phyloP scores from a whole-genome alignment of 2,797 vertebrate species.

The Chrosomus eos region DNA sequence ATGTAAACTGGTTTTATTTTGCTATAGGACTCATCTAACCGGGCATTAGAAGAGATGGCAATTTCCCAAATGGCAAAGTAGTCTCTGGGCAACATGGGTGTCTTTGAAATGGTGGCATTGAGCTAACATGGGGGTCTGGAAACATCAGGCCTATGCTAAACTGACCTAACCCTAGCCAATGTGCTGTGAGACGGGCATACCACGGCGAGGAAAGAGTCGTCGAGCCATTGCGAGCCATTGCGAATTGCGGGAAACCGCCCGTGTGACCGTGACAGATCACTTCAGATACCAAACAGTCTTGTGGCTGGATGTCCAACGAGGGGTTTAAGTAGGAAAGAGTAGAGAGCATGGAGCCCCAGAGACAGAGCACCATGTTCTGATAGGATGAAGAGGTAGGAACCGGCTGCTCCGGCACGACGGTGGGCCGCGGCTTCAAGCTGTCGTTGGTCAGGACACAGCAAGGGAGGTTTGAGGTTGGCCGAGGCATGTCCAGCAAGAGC shows the following conservation, averaged over 20 bases:
- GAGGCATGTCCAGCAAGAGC: slow-evolving; percentile 50
- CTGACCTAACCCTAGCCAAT: slow-evolving; percentile 57
- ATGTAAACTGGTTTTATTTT: slow-evolving; percentile 39
- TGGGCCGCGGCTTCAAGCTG: slow-evolving; percentile 60
- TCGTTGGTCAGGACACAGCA: slow-evolving; percentile 74
- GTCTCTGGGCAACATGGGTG: slow-evolving; percentile 78
- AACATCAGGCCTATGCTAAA: slow-evolving; percentile 29
- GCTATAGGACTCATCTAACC: neutral
- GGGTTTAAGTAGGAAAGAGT: slow-evolving; percentile 72
- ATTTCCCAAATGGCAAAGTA: slow-evolving; percentile 81
- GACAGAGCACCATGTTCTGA: slow-evolving; percentile 73
- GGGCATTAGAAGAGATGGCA: slow-evolving; percentile 21
- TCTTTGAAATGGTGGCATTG: slow-evolving; percentile 69
- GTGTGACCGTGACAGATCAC: slow-evolving; percentile 73
- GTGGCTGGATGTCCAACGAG: slow-evolving; percentile 50
- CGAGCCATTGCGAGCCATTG: neutral
- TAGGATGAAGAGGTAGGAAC: slow-evolving; percentile 48
- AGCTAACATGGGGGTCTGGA: slow-evolving; percentile 60
- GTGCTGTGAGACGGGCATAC: slow-evolving; percentile 62
- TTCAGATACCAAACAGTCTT: slow-evolving; percentile 64
- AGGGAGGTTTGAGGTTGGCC: slow-evolving; percentile 44
- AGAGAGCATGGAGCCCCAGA: slow-evolving; percentile 83
- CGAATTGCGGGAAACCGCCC: neutral
- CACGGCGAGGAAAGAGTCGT: slow-evolving; percentile 63
- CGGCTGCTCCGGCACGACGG: slow-evolving; percentile 3